Conservation (phyloP, 2,888 invertebrate genomes). For the Eupithecia exiguata region DNA sequence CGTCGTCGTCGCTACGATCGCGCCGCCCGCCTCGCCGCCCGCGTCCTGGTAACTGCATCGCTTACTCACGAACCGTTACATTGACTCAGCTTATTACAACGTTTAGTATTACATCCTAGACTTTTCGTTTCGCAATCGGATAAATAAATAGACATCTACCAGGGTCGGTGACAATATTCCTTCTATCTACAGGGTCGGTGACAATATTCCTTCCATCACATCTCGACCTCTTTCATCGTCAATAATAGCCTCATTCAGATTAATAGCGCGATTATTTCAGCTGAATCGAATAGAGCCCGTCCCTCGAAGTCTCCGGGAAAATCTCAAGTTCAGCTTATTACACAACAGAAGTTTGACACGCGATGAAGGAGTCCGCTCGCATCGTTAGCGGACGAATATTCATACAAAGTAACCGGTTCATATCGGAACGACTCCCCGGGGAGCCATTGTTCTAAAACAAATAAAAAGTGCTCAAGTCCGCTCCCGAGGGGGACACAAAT, state of each 20-base stretch:
- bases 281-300: background rate
- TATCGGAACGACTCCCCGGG: constrained; percentile 16
- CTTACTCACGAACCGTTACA: background rate
- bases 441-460: constrained; percentile 37
- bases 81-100: background rate
- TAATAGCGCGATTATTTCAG: background rate
- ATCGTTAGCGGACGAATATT: constrained; percentile 23
- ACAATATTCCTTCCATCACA: background rate
- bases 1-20: background rate
- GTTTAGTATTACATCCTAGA: background rate
- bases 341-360: constrained; percentile 1
- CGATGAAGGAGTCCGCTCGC: constrained; percentile 9
- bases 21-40: background rate
- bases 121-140: background rate
- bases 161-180: background rate
- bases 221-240: background rate
- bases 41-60: background rate
- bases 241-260: background rate
- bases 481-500: constrained; percentile 24
- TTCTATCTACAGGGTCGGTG: background rate
- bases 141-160: background rate
- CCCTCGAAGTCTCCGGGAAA: background rate
- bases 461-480: constrained; percentile 35
- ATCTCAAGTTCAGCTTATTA: background rate
- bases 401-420: constrained; percentile 27